A percentile compares a stretch with the other conserved stretches of the same genome.
Conservation (phyloP, 1,140 invertebrate genomes). For the Galleria mellonella region DNA sequence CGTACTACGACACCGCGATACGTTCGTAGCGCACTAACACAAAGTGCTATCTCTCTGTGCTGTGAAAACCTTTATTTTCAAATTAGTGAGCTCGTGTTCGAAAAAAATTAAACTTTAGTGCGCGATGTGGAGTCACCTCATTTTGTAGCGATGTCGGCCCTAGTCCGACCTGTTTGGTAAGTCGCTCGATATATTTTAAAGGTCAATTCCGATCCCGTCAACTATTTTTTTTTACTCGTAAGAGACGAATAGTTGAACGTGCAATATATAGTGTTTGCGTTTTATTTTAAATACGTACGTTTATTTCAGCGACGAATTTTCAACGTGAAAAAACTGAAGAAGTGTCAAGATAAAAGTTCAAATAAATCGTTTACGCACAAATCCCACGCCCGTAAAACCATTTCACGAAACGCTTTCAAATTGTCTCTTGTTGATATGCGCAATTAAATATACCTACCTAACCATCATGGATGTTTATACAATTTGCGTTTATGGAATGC, state of each 20-base stretch:
- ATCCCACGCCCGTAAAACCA: conserved; percentile 73
- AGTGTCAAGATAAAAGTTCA: conserved; percentile 44
- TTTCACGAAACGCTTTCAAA: conserved; percentile 72
- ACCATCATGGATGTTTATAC: not conserved
- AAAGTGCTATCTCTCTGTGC: conserved; percentile 33
- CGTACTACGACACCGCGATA: conserved; percentile 31
- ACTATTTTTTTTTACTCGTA: conserved; percentile 17
- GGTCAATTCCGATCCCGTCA: conserved; percentile 11
- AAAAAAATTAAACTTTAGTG: conserved; percentile 45
- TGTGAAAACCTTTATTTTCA: conserved; percentile 21
- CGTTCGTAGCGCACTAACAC: conserved; percentile 15
- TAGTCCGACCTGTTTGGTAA: conserved; percentile 73
- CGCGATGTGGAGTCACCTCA: conserved; percentile 52
- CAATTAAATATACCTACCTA: no score
- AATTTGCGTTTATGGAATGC: not conserved
- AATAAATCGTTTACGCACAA: conserved; percentile 64
- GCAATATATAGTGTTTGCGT: conserved; percentile 16
- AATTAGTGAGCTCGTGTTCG: conserved; percentile 42
- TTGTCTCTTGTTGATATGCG: conserved; percentile 8
- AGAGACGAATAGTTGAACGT: conserved; percentile 13
- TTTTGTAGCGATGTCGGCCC: conserved; percentile 69
- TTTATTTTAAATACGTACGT: conserved; percentile 33
- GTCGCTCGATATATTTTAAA: conserved; percentile 19
- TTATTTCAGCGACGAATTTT: conserved; percentile 59
- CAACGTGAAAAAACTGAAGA: conserved; percentile 46